These are phyloP conservation scores for Prinia subflava DNA, from an alignment of 2,113 vertebrate genomes.

Conservation along the genomic window DNA sequence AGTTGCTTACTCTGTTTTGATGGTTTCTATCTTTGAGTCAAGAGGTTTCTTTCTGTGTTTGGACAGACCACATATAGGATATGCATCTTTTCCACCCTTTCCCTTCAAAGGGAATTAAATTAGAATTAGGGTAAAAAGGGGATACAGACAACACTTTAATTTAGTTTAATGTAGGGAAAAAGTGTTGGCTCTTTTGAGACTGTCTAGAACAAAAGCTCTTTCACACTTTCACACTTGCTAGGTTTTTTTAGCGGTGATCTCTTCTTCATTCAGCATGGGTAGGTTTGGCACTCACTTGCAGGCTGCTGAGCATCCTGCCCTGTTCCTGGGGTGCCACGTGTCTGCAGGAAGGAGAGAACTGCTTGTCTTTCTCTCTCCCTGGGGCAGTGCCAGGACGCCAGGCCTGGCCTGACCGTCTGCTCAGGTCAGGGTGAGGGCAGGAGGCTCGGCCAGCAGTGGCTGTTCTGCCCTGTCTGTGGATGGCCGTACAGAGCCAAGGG, in stretches of 20 bases:
- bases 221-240: background rate
- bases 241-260: background rate
- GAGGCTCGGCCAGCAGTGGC: background rate
- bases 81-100: background rate
- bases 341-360: slow-evolving; percentile 3
- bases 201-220: slow-evolving; percentile 23
- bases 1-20: background rate
- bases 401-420: background rate
- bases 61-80: background rate
- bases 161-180: background rate
- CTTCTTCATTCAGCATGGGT: slow-evolving; percentile 12
- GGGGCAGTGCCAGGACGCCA: background rate
- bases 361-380: background rate
- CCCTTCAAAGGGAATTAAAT: background rate
- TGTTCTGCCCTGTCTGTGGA: background rate
- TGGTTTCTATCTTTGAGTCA: background rate
- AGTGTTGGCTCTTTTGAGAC: background rate
- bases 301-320: slow-evolving; percentile 44
- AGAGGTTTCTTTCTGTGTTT: background rate
- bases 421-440: background rate
- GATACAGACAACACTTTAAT: background rate
- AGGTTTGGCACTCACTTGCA: background rate
- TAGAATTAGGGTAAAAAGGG: background rate
- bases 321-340: background rate
- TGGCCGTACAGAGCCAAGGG: rapidly evolving